Base-by-base conservation (phyloP, 2,797 vertebrate species). In the Takifugu rubripes region DNA sequence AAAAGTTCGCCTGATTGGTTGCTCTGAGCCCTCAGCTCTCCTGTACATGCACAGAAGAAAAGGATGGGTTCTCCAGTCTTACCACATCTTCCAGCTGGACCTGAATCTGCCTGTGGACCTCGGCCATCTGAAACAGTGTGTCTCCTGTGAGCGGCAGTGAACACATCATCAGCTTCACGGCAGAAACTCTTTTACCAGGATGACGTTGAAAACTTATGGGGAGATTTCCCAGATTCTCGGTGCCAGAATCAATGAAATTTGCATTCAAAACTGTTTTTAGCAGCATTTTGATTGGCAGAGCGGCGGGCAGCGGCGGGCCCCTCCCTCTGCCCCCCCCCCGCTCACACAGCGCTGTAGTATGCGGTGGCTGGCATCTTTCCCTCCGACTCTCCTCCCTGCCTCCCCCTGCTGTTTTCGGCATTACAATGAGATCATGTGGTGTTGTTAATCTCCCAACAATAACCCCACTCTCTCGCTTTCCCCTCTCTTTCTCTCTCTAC, bases 371-470 rank as follows among this genome's bases (percentile, higher is more conserved):
- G 83, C 88, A 86, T 85, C 79, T 84, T 73, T 80, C 85, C 86
- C 85, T 86, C 78, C 64, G 66, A 83, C 75, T 76, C 87, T 81
- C 80, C 83, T 79, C 81, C 88, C 80, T 66, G 79, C 89, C 89
- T 88, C 90, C 91, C 90, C 90, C 87, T 21, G 81, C 89, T 83
- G 87, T 88, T 89, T 91, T 83, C 87, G 86, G 85, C 87, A 89
- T 89, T 82, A 92, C 92, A 93, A 93, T 92, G 88, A 88, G 90
- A 90, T 92, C 92, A 93, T 92, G 92, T 92, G 91, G 89, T 92
- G 91, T 90, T 92, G 91, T 91, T 92, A 93, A 93, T 92, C 92
- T 91, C 88, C 81, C 87, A 93, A 93, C 92, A 93, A 93, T 92
- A 89, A 83, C 79, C 79, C 82, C 71, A 75, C 87, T 91, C 88